Evolutionary conservation across 64 coral and sea anemone genomes (phyloP).

Genomic region (Actinia equina): DNA sequence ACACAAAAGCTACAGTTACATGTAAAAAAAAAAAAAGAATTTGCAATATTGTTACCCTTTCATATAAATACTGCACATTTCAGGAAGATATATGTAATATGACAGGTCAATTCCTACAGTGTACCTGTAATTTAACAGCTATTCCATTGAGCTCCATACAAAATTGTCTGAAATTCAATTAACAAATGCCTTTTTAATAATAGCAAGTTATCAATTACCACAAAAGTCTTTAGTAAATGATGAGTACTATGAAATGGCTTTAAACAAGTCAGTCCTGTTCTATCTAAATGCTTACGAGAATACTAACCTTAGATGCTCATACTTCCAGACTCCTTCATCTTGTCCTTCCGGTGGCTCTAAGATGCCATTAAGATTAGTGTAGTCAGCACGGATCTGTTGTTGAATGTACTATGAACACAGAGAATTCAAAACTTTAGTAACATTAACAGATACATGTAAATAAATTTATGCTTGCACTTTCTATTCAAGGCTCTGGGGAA

Average conservation of each 20-base stretch:
- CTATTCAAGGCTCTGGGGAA: too few relatives aligned
- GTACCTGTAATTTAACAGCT: slow-evolving; percentile 89
- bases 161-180: slow-evolving; percentile 59
- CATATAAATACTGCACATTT: slow-evolving; percentile 67
- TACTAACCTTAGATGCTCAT: slow-evolving; percentile 82
- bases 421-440: background rate
- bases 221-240: too few relatives aligned
- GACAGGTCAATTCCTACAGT: background rate
- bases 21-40: too few relatives aligned
- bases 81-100: too few relatives aligned
- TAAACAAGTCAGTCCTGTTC: too few relatives aligned
- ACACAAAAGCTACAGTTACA: too few relatives aligned
- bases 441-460: too few relatives aligned
- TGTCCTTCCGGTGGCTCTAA: slow-evolving; percentile 93
- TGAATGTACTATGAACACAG: slow-evolving; percentile 79
- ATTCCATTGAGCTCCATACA: slow-evolving; percentile 97
- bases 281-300: background rate
- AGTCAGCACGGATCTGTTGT: slow-evolving; percentile 88
- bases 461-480: too few relatives aligned
- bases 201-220: too few relatives aligned
- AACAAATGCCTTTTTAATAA: background rate
- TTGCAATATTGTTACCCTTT: slow-evolving; percentile 21
- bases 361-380: slow-evolving; percentile 73
- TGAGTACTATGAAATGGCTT: too few relatives aligned
- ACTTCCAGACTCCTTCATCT: slow-evolving; percentile 99